Percentiles rank a stretch among this genome's conserved stretches.
phyloP scores from a whole-genome alignment of 2,113 vertebrate genomes.

The Bostrychus sinensis region DNA sequence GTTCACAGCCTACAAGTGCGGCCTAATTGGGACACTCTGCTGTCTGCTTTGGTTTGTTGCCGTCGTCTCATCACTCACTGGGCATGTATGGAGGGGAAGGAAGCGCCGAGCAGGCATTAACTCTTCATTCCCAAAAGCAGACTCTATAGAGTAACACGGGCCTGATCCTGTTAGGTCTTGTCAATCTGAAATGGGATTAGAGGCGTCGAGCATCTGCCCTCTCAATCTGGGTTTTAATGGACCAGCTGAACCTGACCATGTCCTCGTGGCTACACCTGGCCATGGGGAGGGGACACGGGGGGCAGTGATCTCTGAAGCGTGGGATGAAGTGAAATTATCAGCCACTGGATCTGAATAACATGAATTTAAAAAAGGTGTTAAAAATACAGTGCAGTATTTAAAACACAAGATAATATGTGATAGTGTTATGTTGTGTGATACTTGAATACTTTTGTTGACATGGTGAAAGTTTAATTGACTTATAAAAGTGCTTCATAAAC shows the following conservation, averaged over 20 bases:
- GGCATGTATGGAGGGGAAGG: conserved; percentile 22
- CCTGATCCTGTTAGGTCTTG: conserved; percentile 69
- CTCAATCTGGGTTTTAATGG: conserved; percentile 62
- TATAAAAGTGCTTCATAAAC: no score
- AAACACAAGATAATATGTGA: no score
- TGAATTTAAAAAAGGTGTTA: background rate
- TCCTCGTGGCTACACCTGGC: conserved; percentile 40
- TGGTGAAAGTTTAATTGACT: no score
- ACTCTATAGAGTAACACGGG: conserved; percentile 10
- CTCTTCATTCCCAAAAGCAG: conserved; percentile 39
- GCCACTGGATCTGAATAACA: background rate
- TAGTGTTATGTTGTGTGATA: no score
- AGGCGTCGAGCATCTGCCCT: conserved; percentile 69
- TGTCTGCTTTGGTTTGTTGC: conserved; percentile 16
- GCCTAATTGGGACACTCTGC: background rate
- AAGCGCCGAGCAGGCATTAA: conserved; percentile 31
- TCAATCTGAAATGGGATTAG: conserved; percentile 77
- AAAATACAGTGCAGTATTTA: no score
- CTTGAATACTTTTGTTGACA: no score
- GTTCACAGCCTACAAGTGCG: conserved; percentile 15
- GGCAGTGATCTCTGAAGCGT: conserved; percentile 23
- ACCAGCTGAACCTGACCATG: conserved; percentile 25
- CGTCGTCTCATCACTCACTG: conserved; percentile 8
- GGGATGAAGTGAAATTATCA: conserved; percentile 4
- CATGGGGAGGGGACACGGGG: conserved; percentile 10